These are phyloP conservation scores for Pegoplata infirma DNA, from an alignment of 2,888 invertebrate genomes.

Conservation along the genomic window DNA sequence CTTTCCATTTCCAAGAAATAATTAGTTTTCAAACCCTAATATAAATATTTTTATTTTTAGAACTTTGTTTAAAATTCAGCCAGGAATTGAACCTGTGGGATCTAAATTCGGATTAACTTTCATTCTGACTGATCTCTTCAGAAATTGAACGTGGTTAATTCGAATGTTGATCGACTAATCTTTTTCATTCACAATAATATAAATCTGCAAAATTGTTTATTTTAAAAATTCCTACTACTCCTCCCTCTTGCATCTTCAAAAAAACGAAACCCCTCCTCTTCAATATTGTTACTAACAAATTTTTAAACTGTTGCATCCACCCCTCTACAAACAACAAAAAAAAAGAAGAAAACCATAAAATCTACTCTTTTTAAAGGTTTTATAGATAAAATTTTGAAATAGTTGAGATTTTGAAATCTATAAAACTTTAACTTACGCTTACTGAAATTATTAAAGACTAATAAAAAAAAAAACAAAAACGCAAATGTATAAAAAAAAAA, in stretches of 20 bases:
- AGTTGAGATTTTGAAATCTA: constrained; percentile 15
- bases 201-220: no score
- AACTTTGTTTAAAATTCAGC: no score
- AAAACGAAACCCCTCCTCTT: constrained; percentile 28
- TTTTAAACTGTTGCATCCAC: constrained; percentile 60
- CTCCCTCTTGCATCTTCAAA: background rate
- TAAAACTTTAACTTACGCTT: constrained; percentile 59
- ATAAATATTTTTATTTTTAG: no score
- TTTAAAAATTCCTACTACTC: constrained; percentile 1
- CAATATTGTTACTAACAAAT: constrained; percentile 59
- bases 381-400: constrained; percentile 18
- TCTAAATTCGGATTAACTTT: no score
- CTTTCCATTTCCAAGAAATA: no score
- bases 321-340: constrained; percentile 9
- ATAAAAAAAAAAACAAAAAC: constrained; percentile 32
- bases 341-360: background rate
- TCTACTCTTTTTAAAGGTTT: constrained; percentile 10
- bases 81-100: no score
- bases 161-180: no score
- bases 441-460: constrained; percentile 61
- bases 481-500: constrained; percentile 28
- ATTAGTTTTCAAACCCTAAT: no score
- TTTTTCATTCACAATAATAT: no score
- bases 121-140: no score
- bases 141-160: no score